A percentile compares a stretch with the other conserved stretches of the same genome.
Conservation (phyloP, 2,797 vertebrate genomes). For the Megaceryle alcyon region DNA sequence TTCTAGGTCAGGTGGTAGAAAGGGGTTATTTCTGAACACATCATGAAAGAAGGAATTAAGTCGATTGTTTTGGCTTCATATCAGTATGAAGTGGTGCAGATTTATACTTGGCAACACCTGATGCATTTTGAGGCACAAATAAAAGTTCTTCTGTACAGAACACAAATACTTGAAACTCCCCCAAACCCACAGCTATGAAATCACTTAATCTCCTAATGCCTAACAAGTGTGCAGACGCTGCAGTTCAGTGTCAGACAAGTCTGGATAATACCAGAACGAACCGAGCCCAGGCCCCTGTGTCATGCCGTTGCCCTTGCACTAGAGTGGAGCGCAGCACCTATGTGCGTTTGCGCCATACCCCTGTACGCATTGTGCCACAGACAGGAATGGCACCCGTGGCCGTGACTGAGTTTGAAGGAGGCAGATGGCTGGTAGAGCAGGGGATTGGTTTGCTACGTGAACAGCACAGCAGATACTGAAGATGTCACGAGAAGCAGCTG, state of each 20-base stretch:
- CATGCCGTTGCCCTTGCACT: rapidly evolving
- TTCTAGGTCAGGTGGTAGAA: not conserved
- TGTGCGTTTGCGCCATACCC: rapidly evolving
- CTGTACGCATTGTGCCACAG: rapidly evolving
- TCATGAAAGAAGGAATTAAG: not conserved
- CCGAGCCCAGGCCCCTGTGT: rapidly evolving
- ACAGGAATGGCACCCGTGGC: rapidly evolving
- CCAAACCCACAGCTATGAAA: not conserved
- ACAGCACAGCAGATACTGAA: not conserved
- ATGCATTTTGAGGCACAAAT: not conserved
- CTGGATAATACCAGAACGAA: not conserved
- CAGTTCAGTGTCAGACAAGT: not conserved
- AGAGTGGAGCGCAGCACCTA: not conserved
- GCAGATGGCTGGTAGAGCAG: rapidly evolving
- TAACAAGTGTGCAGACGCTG: rapidly evolving
- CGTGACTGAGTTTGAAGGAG: not conserved
- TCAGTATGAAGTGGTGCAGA: not conserved
- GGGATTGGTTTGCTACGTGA: not conserved
- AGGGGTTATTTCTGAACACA: not conserved
- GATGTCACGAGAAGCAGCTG: not conserved
- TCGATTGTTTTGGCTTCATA: not conserved
- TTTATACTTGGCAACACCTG: not conserved
- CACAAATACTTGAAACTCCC: too few species aligned
- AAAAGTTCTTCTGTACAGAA: not conserved
- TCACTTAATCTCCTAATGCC: not conserved